A percentile compares a stretch with the other conserved stretches of the same genome.
Evolutionary conservation across 2,797 vertebrate genomes (phyloP).

Genomic region (Xiphophorus birchmanni): DNA sequence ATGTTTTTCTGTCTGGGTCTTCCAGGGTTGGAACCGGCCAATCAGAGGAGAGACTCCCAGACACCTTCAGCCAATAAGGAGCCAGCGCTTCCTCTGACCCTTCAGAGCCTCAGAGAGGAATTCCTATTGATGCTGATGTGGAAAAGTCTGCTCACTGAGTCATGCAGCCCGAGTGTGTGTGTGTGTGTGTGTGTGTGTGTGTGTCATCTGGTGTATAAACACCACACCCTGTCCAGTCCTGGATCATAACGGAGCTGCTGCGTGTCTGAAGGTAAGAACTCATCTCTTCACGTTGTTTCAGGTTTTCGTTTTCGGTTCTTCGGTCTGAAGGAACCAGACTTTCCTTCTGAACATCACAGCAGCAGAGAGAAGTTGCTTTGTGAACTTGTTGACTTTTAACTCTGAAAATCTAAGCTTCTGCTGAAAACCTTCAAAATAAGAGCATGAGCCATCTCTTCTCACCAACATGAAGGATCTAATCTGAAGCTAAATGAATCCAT

Average conservation of each 20-base stretch:
- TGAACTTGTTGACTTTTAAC: neutral
- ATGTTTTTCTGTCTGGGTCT: too few relatives aligned
- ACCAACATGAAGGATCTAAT: neutral
- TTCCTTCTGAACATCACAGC: neutral
- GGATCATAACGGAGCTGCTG: conserved; percentile 56
- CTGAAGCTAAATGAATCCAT: neutral
- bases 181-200: too few relatives aligned
- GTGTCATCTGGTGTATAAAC: conserved; percentile 60
- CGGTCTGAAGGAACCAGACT: neutral
- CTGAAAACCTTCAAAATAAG: neutral
- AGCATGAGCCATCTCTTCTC: neutral
- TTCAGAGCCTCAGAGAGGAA: neutral
- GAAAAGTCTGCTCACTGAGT: conserved; percentile 1
- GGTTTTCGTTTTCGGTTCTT: neutral
- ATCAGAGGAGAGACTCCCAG: neutral
- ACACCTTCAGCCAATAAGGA: neutral
- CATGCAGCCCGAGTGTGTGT: neutral
- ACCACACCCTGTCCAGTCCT: conserved; percentile 57
- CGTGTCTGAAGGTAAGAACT: conserved; percentile 59
- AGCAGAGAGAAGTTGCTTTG: neutral
- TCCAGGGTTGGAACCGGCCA: too few relatives aligned
- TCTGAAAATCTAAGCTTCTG: neutral
- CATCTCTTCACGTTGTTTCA: neutral
- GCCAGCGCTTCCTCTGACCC: neutral
- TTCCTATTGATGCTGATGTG: conserved; percentile 5